A percentile compares a stretch with the other conserved stretches of the same genome.
Conservation (phyloP, 1,140 invertebrate genomes). For the Bombus affinis region DNA sequence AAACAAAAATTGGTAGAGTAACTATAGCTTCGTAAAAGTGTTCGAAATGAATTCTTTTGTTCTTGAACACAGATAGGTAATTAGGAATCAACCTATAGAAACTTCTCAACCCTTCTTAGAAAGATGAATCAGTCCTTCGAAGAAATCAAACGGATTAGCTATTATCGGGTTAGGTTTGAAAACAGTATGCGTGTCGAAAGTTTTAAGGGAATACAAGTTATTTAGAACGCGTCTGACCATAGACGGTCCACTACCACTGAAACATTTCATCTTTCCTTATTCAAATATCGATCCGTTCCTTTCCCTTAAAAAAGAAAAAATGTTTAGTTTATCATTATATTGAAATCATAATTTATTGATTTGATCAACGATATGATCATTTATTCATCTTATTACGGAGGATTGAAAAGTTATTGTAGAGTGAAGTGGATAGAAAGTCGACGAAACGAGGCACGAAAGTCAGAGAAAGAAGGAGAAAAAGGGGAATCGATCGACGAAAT, state of each 20-base stretch:
- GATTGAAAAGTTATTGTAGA: not conserved
- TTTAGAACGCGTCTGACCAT: not conserved
- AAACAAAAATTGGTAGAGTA: not conserved
- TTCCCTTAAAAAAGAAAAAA: not conserved
- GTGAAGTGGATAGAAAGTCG: not conserved
- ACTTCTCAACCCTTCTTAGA: not conserved
- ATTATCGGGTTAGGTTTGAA: not conserved
- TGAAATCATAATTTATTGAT: not conserved
- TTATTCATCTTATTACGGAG: not conserved
- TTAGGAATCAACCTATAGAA: not conserved
- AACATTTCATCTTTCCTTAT: not conserved
- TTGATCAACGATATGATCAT: not conserved
- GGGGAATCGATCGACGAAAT: conserved; percentile 14
- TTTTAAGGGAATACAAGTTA: not conserved
- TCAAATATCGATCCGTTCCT: not conserved
- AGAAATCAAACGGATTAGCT: not conserved
- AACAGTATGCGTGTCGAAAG: not conserved
- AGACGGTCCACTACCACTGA: not conserved
- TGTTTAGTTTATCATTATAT: too few relatives aligned
- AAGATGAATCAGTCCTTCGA: not conserved
- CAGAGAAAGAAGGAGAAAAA: not conserved
- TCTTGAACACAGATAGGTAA: not conserved
- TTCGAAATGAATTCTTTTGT: not conserved
- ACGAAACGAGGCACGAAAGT: not conserved
- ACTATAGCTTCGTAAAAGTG: not conserved